These are phyloP conservation scores for Zootoca vivipara DNA, from an alignment of 2,113 vertebrate species.

Conservation along the genomic window DNA sequence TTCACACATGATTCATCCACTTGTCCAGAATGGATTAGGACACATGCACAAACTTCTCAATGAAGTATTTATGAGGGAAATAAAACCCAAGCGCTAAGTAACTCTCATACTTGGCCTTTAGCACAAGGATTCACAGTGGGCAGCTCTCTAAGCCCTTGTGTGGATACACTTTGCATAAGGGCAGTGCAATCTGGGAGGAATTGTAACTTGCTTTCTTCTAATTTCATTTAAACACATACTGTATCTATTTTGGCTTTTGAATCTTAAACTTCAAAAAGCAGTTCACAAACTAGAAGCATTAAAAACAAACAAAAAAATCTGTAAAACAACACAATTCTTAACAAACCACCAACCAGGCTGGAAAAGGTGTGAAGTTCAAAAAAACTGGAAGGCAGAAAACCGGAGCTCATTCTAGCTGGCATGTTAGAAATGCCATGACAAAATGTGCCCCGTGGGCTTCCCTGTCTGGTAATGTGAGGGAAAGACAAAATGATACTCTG, in stretches of 20 bases:
- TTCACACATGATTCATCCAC: not conserved
- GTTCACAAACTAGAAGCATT: no score
- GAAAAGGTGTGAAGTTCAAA: not conserved
- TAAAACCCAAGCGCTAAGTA: not conserved
- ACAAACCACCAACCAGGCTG: not conserved
- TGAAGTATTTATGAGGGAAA: constrained; percentile 11
- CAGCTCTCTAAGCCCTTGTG: not conserved
- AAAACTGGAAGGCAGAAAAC: not conserved
- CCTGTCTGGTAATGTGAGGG: not conserved
- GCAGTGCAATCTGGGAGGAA: not conserved
- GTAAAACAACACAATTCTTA: not conserved
- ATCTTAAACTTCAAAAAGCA: not conserved
- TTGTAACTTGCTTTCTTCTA: not conserved
- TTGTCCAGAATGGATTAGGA: not conserved
- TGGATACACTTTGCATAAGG: not conserved
- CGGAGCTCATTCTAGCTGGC: not conserved
- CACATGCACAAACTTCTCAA: not conserved
- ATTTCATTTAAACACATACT: not conserved
- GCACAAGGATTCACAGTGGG: not conserved
- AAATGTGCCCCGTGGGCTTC: not conserved
- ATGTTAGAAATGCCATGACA: not conserved
- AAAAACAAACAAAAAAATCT: not conserved
- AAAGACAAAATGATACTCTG: not conserved
- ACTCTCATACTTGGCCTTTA: not conserved
- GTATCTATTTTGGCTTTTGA: not conserved